These are phyloP conservation scores for Orycteropus afer DNA, from an alignment of 2,113 vertebrate genomes.

Conservation along the genomic window DNA sequence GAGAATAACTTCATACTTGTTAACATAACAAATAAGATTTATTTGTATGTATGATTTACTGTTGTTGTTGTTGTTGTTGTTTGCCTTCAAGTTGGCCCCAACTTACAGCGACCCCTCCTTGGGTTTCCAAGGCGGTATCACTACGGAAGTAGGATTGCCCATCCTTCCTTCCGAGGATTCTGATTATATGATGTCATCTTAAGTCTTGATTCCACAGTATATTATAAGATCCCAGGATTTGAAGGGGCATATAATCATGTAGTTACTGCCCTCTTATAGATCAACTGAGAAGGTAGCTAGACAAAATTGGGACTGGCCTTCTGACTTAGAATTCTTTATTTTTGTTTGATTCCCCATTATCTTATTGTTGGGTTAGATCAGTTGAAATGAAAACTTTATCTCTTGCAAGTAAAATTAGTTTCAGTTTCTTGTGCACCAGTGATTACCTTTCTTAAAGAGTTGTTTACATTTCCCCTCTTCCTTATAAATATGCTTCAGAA, in stretches of 20 bases:
- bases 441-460: constrained; percentile 17
- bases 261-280: neutral
- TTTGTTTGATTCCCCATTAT: no score
- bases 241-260: neutral
- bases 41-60: constrained; percentile 4
- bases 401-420: constrained; percentile 15
- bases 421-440: neutral
- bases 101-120: no score
- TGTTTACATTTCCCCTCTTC: neutral
- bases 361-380: neutral
- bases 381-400: constrained; percentile 36
- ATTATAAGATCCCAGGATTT: neutral
- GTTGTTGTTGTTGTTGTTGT: no score
- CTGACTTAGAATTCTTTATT: neutral
- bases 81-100: no score
- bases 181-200: neutral
- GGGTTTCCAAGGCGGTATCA: no score
- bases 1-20: constrained; percentile 28
- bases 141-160: no score
- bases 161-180: no score
- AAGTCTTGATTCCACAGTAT: neutral
- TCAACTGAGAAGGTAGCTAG: neutral
- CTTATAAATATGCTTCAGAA: constrained; percentile 84
- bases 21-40: no score
- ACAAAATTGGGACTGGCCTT: neutral